A percentile compares a stretch with the other conserved stretches of the same genome.
Evolutionary conservation across 1,140 invertebrate species (phyloP).

Genomic region (Homarus americanus): DNA sequence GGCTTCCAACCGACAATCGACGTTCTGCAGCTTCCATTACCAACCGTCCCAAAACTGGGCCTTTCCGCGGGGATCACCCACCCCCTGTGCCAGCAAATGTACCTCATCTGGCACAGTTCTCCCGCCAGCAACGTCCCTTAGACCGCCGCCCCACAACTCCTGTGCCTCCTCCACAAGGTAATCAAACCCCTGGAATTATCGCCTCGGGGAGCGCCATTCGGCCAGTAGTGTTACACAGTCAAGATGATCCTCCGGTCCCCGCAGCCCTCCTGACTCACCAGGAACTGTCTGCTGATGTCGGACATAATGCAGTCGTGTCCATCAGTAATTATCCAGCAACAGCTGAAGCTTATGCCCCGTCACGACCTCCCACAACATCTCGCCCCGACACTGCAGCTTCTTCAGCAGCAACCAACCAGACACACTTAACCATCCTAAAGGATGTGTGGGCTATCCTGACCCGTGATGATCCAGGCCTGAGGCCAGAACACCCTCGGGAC

Average conservation of each 20-base stretch:
- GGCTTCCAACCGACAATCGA: constrained; percentile 77
- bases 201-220: constrained; percentile 18
- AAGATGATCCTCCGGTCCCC: neutral
- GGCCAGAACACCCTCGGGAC: constrained; percentile 26
- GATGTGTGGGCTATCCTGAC: constrained; percentile 65
- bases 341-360: neutral
- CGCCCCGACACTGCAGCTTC: neutral
- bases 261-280: neutral
- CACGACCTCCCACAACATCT: neutral
- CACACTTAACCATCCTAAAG: constrained; percentile 58
- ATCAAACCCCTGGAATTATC: neutral
- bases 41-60: constrained; percentile 83
- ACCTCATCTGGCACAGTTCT: constrained; percentile 70
- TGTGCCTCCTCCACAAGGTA: neutral
- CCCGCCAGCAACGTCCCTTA: constrained; percentile 29
- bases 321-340: neutral
- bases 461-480: constrained; percentile 19
- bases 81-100: constrained; percentile 78
- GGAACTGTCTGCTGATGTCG: neutral
- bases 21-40: constrained; percentile 31
- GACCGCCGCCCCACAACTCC: constrained; percentile 22
- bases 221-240: constrained; percentile 1
- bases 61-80: constrained; percentile 85
- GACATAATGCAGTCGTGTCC: neutral
- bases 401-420: constrained; percentile 18